phyloP scores from a whole-genome alignment of 2,797 vertebrate genomes.

The Sebastiscus tertius region DNA sequence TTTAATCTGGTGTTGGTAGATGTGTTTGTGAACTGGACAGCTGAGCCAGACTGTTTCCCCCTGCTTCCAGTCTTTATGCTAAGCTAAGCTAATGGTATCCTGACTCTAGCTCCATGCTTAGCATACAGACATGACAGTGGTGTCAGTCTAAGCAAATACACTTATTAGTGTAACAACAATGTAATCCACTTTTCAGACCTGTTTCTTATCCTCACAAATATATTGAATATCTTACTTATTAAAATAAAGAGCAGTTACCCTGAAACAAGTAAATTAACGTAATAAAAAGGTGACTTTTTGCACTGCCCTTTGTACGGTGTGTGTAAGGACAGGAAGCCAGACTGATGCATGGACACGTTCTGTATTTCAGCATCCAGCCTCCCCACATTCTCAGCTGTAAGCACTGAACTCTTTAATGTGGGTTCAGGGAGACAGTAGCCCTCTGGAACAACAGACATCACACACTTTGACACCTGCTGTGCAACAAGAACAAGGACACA shows the following conservation, averaged over 20 bases:
- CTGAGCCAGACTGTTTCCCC: neutral
- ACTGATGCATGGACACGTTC: neutral
- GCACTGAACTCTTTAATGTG: constrained; percentile 40
- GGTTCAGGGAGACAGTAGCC: constrained; percentile 34
- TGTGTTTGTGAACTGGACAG: neutral
- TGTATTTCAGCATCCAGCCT: constrained; percentile 16
- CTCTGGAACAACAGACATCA: constrained; percentile 7
- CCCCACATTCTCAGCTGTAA: constrained; percentile 58
- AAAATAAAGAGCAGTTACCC: neutral
- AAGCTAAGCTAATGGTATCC: neutral
- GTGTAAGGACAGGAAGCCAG: neutral
- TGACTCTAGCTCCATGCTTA: neutral
- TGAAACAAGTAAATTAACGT: neutral
- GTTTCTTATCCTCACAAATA: neutral
- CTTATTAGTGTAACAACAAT: neutral
- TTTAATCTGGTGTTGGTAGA: neutral
- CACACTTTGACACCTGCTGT: constrained; percentile 27
- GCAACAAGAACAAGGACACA: neutral
- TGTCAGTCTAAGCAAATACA: neutral
- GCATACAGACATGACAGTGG: neutral
- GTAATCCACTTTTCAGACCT: neutral
- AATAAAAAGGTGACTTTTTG: neutral
- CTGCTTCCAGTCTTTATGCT: neutral
- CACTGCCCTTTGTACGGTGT: neutral
- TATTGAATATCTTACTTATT: neutral